Evolutionary conservation across 2,113 vertebrate genomes (phyloP).

Genomic region (Platysteira castanea): DNA sequence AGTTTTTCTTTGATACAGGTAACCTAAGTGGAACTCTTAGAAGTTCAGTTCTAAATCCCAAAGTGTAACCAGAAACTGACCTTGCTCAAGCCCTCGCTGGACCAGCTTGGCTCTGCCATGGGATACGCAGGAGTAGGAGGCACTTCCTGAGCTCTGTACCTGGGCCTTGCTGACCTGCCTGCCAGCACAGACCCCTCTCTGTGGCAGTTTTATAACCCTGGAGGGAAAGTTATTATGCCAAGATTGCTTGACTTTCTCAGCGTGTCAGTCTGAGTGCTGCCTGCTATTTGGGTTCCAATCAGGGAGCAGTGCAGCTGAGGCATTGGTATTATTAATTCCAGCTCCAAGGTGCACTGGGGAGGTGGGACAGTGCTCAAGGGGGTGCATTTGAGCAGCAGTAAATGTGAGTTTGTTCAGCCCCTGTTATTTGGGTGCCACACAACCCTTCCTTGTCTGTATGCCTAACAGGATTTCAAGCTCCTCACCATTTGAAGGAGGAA

Average conservation of each 20-base stretch:
- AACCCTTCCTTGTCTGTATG: neutral
- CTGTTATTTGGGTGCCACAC: neutral
- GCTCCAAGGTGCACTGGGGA: neutral
- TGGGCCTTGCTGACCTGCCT: neutral
- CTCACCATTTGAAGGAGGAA: neutral
- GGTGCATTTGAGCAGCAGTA: neutral
- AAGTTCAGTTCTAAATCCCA: neutral
- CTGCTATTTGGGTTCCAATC: neutral
- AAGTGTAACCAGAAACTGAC: neutral
- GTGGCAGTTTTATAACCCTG: neutral
- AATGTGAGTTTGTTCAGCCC: neutral
- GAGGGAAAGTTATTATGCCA: neutral
- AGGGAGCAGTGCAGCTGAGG: rapidly evolving
- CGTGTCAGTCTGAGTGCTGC: neutral
- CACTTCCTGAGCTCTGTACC: neutral
- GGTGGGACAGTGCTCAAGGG: neutral
- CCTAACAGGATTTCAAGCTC: neutral
- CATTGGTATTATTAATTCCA: neutral
- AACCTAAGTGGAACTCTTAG: neutral
- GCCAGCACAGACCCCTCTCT: neutral
- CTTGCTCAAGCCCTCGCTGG: neutral
- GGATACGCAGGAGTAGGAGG: neutral
- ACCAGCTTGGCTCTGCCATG: neutral
- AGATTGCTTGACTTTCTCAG: neutral
- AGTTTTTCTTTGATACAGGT: neutral